These are phyloP conservation scores for Pygocentrus nattereri DNA, from an alignment of 2,797 vertebrate genomes.

Conservation along the genomic window DNA sequence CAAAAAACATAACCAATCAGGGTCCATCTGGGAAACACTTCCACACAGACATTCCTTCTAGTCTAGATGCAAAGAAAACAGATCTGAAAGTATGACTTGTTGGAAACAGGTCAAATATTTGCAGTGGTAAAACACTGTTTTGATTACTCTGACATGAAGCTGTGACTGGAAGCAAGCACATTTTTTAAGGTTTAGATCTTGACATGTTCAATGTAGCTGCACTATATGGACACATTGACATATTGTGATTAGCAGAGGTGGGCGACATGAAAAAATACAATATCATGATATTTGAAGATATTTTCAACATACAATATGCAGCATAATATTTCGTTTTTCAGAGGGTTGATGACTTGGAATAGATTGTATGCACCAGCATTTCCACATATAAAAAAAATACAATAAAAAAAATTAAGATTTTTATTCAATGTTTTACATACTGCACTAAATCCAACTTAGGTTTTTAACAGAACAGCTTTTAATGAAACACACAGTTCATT, in stretches of 20 bases:
- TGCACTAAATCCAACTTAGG: too few species aligned
- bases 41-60: neutral
- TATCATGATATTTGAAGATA: too few species aligned
- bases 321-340: too few species aligned
- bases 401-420: too few species aligned
- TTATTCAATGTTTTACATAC: too few species aligned
- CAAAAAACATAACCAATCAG: slow-evolving; percentile 51
- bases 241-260: neutral
- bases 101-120: neutral
- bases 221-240: neutral
- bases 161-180: neutral
- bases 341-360: too few species aligned
- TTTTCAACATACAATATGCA: too few species aligned
- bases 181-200: neutral
- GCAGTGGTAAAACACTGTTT: neutral
- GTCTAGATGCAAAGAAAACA: neutral
- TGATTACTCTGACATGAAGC: neutral
- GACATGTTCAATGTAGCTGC: neutral
- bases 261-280: too few species aligned
- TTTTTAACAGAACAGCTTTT: too few species aligned
- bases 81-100: neutral
- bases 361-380: too few species aligned
- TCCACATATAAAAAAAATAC: too few species aligned
- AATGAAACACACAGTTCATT: too few species aligned
- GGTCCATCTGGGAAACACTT: neutral